phyloP scores from a whole-genome alignment of 37 sponge, comb jelly and placozoan genomes.

The Crambe crambe region DNA sequence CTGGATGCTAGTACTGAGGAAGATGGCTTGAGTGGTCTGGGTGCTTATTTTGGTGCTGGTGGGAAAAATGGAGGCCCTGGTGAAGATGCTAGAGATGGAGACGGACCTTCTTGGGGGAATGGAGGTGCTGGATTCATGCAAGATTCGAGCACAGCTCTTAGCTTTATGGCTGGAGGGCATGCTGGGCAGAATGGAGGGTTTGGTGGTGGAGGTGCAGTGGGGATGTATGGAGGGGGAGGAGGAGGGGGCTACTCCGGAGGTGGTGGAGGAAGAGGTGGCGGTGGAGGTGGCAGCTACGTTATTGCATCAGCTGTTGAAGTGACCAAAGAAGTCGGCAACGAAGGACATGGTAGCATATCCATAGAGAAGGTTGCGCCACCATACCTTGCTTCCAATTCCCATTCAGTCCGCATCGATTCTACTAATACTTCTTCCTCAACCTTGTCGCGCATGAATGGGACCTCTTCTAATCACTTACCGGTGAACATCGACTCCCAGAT shows the following conservation, averaged over 20 bases:
- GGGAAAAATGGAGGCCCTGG: slow-evolving; percentile 61
- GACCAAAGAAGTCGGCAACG: slow-evolving; percentile 28
- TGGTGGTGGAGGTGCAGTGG: slow-evolving; percentile 78
- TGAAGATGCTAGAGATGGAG: slow-evolving; percentile 45
- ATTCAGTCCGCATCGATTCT: not conserved
- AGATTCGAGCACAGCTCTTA: slow-evolving; percentile 44
- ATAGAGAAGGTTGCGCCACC: slow-evolving; percentile 1
- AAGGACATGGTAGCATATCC: slow-evolving; percentile 29
- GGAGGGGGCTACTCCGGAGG: slow-evolving; percentile 76
- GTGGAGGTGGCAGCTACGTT: slow-evolving; percentile 75
- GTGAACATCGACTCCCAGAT: too few species aligned
- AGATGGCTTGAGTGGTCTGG: slow-evolving; percentile 41
- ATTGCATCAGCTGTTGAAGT: slow-evolving; percentile 31
- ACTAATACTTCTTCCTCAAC: not conserved
- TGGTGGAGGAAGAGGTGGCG: slow-evolving; percentile 70
- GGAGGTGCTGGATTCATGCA: slow-evolving; percentile 74
- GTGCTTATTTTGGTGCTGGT: slow-evolving; percentile 45
- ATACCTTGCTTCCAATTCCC: not conserved
- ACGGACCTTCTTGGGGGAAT: slow-evolving; percentile 54
- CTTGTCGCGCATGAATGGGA: too few species aligned
- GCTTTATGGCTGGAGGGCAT: slow-evolving; percentile 52
- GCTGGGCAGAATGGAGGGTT: slow-evolving; percentile 75
- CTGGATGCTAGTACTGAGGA: slow-evolving; percentile 65
- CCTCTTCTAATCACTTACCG: too few species aligned
- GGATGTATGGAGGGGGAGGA: slow-evolving; percentile 71